These are phyloP conservation scores for Motacilla alba DNA, from an alignment of 2,113 vertebrate species.

Conservation along the genomic window DNA sequence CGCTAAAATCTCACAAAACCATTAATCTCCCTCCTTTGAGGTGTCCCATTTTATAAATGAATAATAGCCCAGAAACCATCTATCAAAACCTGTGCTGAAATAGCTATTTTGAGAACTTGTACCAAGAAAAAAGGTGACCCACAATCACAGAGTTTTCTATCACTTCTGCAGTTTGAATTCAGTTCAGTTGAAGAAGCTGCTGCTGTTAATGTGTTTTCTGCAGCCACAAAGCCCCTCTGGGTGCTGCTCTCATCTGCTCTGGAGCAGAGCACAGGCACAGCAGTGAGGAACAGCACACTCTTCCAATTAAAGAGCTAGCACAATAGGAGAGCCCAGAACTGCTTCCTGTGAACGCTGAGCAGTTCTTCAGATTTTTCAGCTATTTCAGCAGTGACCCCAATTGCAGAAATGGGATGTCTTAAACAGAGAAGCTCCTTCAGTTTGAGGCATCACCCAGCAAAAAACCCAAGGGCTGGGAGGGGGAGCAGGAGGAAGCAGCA, in stretches of 20 bases:
- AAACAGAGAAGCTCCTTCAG: not conserved
- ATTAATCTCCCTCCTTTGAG: not conserved
- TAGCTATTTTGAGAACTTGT: not conserved
- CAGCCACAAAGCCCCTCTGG: not conserved
- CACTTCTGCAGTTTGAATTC: not conserved
- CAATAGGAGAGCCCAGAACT: not conserved
- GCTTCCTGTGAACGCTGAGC: not conserved
- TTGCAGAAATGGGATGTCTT: not conserved
- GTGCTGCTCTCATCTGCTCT: not conserved
- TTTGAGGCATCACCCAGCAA: not conserved
- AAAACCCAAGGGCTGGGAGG: not conserved
- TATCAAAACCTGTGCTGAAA: not conserved
- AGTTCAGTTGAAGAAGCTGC: not conserved
- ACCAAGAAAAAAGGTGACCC: not conserved
- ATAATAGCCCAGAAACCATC: not conserved
- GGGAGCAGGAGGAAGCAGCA: not conserved
- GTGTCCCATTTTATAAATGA: conserved; percentile 9
- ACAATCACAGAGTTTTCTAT: not conserved
- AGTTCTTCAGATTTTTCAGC: not conserved
- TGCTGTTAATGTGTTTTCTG: not conserved
- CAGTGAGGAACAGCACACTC: not conserved
- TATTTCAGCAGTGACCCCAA: not conserved
- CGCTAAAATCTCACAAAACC: not conserved
- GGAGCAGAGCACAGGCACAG: not conserved
- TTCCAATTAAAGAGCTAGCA: not conserved